Evolutionary conservation across 1,140 invertebrate species (phyloP), one percentile per base, ranked within the genome.

Genomic region (Aphis craccivora): DNA sequence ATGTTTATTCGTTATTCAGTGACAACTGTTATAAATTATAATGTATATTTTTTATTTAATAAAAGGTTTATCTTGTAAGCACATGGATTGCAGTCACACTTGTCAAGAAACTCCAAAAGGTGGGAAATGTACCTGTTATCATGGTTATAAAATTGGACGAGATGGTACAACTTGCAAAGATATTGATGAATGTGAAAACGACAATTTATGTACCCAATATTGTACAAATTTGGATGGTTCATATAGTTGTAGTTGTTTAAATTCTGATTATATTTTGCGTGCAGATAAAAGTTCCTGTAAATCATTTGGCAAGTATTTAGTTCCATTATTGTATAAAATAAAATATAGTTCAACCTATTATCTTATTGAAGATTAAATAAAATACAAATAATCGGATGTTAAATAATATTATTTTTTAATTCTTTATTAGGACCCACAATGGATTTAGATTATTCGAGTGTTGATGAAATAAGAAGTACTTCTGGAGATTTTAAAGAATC

Each of bases 151-250:
- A 84, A 43, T 95, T 43, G 37, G 35, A 14, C 92, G 84, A 20
- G 94, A 94, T 94, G 94, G 94, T 14, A 94, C 87, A 51, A 94
- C 83, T 48, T 94, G 94, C 87, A 40, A 48, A 40, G 95, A 95
- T 94, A 94, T 95, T 6, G 86, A 95, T 93, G 95, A 95, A 94
- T 95, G 95, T 92, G 60, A 90, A 25, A 43, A 93, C n/a, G 95
- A 96, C 88, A 94, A 96, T 94, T 97, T 97, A 18, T 99, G 99
- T 95, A 97, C 97, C 83, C 99, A 99, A 94, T 95, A 95, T 81
- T 99, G 99, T 95, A 96, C 96, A 11, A 99, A 99, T 95, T 97
- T 96, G 0, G 94, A 96, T 9, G 99, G 98, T 0, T 97, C 97
- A 7, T 99, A 97, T 95, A 96, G 96, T 20, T 99, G 99, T 94